These are phyloP conservation scores for Aptenodytes forsteri DNA, from an alignment of 2,113 vertebrate species.

Conservation along the genomic window DNA sequence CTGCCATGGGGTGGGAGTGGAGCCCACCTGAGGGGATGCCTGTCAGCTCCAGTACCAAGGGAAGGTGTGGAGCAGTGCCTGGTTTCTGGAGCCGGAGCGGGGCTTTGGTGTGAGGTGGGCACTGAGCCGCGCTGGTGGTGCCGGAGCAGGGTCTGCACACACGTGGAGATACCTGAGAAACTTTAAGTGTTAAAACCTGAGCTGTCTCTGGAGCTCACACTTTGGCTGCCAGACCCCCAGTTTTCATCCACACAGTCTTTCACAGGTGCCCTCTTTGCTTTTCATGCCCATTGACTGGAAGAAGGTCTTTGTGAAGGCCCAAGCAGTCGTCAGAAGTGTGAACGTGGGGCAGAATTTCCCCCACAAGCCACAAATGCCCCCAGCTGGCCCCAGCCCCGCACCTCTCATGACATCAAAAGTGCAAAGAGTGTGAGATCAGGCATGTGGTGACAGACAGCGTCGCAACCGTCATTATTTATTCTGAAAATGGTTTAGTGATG, in stretches of 20 bases:
- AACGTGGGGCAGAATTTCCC: accelerated
- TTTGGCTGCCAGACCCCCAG: neutral
- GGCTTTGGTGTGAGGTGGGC: neutral
- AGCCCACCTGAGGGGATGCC: neutral
- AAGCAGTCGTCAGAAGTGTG: neutral
- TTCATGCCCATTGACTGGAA: neutral
- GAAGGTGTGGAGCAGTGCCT: neutral
- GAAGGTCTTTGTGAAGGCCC: neutral
- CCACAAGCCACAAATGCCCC: neutral
- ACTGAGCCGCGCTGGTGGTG: neutral
- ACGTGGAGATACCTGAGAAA: neutral
- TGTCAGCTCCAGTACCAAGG: neutral
- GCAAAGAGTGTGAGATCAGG: neutral
- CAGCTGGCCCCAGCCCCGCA: too few species aligned
- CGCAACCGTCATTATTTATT: neutral
- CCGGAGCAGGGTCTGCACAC: neutral
- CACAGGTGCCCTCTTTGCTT: neutral
- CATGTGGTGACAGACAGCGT: neutral
- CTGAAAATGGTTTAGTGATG: neutral
- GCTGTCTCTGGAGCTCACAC: neutral
- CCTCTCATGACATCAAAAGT: neutral
- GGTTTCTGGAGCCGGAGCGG: neutral
- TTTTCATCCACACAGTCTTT: neutral
- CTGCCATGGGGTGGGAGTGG: accelerated
- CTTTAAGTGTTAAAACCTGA: neutral